Percentiles rank a stretch among this genome's conserved stretches.
Conservation (phyloP, 2,797 vertebrate species). For the Lemur catta region DNA sequence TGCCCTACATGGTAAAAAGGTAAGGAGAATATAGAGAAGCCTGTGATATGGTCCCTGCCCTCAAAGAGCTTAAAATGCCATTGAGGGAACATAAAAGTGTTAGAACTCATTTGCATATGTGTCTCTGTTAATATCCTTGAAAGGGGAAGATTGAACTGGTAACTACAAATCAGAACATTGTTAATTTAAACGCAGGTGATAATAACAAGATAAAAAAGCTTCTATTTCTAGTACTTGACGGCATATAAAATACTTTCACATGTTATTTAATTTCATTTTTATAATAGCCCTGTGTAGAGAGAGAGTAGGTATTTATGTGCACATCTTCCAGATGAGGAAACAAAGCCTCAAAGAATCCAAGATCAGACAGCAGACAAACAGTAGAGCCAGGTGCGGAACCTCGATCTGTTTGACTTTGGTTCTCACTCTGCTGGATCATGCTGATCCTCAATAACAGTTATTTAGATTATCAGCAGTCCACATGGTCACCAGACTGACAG, state of each 20-base stretch:
- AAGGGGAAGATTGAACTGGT: not conserved
- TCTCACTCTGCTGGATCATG: not conserved
- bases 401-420: not conserved
- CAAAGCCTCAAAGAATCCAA: not conserved
- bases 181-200: not conserved
- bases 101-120: not conserved
- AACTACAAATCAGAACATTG: not conserved
- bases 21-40: not conserved
- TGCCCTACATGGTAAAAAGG: not conserved
- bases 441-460: not conserved
- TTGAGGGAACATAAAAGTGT: not conserved
- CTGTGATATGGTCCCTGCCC: not conserved
- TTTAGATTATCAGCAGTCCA: not conserved
- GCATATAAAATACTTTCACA: conserved; percentile 3
- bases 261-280: conserved; percentile 5
- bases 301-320: not conserved
- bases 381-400: not conserved
- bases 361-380: not conserved
- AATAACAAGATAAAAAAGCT: conserved; percentile 22
- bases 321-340: conserved; percentile 34
- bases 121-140: not conserved
- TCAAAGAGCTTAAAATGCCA: conserved; percentile 33
- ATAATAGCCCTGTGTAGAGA: not conserved
- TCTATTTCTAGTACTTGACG: not conserved
- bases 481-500: not conserved